Percentiles rank a stretch among this genome's conserved stretches.
Evolutionary conservation across 2,888 invertebrate species (phyloP).

Genomic region (Cancer borealis): DNA sequence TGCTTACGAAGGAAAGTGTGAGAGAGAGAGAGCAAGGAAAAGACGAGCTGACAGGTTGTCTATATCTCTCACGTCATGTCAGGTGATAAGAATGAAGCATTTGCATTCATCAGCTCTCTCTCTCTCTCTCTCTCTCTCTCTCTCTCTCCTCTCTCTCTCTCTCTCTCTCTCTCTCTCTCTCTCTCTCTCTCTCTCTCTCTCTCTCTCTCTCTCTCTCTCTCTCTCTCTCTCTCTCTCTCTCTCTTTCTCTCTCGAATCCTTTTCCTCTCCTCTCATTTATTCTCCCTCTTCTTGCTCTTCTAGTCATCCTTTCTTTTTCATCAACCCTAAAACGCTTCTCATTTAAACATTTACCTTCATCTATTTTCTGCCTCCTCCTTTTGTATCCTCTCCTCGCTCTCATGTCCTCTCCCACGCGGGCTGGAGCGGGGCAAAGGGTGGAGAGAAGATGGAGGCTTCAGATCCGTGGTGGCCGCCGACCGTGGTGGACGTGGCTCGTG

Average conservation of each 20-base stretch:
- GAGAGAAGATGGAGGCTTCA: constrained; percentile 43
- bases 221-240: neutral
- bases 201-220: no score
- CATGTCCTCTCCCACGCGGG: neutral
- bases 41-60: constrained; percentile 20
- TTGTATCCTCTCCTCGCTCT: neutral
- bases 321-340: no score
- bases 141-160: neutral
- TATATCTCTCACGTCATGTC: constrained; percentile 1
- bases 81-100: neutral
- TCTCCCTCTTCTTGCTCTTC: no score
- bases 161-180: neutral
- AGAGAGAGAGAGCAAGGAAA: neutral
- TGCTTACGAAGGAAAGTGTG: neutral
- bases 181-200: no score
- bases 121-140: constrained; percentile 29
- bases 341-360: no score
- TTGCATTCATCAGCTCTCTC: neutral
- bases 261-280: no score
- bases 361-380: neutral
- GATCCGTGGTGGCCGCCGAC: constrained; percentile 10
- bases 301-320: no score
- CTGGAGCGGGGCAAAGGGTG: neutral
- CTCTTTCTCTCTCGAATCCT: no score
- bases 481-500: constrained; percentile 25